A percentile compares a stretch with the other conserved stretches of the same genome.
phyloP scores from a whole-genome alignment of 2,888 invertebrate species.

The Megalurothrips usitatus region DNA sequence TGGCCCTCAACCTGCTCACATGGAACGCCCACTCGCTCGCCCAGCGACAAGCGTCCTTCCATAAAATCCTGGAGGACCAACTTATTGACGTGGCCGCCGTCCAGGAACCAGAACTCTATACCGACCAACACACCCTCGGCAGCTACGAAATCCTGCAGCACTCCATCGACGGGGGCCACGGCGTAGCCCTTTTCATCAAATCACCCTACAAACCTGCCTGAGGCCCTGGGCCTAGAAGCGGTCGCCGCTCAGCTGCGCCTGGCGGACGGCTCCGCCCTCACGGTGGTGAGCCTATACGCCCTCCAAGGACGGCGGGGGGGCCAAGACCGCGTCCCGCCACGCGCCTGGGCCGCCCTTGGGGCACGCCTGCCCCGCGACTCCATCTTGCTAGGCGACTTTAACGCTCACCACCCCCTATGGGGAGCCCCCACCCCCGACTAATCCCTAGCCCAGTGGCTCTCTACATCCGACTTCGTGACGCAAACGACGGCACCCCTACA shows the following conservation, averaged over 20 bases:
- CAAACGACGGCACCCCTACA: slow-evolving; percentile 18
- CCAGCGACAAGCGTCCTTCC: no score
- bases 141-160: neutral
- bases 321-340: neutral
- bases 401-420: slow-evolving; percentile 29
- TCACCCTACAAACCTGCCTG: neutral
- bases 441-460: no score
- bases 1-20: no score
- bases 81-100: neutral
- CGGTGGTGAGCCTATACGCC: neutral
- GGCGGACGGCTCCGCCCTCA: neutral
- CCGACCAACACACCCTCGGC: neutral
- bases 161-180: neutral
- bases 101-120: neutral
- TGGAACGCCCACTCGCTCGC: no score
- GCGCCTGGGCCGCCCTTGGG: no score
- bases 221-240: neutral
- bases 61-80: no score
- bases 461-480: neutral
- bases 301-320: no score
- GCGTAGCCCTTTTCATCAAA: neutral
- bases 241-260: neutral
- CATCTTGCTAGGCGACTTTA: slow-evolving; percentile 24
- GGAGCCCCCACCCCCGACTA: neutral
- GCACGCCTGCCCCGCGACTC: no score